Evolutionary conservation across 2,888 invertebrate species (phyloP).

Genomic region (Baronia brevicornis): DNA sequence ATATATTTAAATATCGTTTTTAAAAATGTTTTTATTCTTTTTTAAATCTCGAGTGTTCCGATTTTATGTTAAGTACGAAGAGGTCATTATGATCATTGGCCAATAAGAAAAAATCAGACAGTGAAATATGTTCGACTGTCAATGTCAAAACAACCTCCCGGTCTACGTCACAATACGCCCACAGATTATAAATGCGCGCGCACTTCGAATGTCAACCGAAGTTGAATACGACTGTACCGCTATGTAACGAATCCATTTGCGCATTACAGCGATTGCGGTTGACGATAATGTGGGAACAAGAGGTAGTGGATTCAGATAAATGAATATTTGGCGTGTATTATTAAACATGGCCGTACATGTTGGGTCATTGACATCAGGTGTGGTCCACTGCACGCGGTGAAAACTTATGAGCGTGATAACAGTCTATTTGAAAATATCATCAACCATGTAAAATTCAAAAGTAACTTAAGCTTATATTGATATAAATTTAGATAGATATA

Average conservation of each 20-base stretch:
- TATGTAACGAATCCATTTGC: conserved; percentile 10
- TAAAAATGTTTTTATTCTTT: too few species aligned
- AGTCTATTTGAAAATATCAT: not conserved
- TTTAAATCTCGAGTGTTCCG: too few species aligned
- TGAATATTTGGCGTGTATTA: conserved; percentile 7
- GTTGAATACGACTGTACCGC: conserved; percentile 3
- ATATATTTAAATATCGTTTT: too few species aligned
- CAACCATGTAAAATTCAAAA: not conserved
- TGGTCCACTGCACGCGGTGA: conserved; percentile 5
- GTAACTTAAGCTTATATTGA: too few species aligned
- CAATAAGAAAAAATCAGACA: conserved; percentile 7
- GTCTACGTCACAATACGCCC: conserved; percentile 1
- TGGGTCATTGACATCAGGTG: conserved; percentile 7
- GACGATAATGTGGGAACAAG: conserved; percentile 2
- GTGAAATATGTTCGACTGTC: conserved; percentile 10
- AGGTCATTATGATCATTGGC: too few species aligned
- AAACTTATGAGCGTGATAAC: conserved; percentile 6
- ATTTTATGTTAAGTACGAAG: too few species aligned
- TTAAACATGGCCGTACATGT: conserved; percentile 4
- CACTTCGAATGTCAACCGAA: conserved; percentile 8
- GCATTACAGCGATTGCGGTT: conserved; percentile 1
- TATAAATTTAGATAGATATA: not conserved
- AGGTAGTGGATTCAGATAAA: conserved; percentile 7
- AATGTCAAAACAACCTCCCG: conserved; percentile 13
- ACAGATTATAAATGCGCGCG: conserved; percentile 8